These are phyloP conservation scores for Marronus borbonicus DNA, from an alignment of 2,888 invertebrate species.

Conservation along the genomic window DNA sequence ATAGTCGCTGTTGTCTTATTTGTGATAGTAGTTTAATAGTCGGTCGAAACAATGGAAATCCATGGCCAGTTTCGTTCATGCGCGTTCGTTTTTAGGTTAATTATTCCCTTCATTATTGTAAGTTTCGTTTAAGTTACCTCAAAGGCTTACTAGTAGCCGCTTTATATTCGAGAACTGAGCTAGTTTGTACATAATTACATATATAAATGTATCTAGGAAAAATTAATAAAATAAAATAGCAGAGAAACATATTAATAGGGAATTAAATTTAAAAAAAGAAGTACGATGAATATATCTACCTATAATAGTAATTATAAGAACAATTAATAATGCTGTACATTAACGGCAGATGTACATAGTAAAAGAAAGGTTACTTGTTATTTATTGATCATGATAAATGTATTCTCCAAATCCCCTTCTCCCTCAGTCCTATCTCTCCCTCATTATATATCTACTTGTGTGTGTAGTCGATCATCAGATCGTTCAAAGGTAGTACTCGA, in stretches of 20 bases:
- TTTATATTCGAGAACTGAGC: slow-evolving; percentile 48
- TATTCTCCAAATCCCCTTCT: not conserved
- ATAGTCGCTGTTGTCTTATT: slow-evolving; percentile 54
- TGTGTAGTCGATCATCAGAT: slow-evolving; percentile 29
- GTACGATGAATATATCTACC: not conserved
- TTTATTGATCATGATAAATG: slow-evolving; percentile 48
- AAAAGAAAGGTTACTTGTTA: slow-evolving; percentile 50
- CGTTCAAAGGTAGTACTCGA: slow-evolving; percentile 22
- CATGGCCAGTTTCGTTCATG: slow-evolving; percentile 48
- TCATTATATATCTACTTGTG: slow-evolving; percentile 34
- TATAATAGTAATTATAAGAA: slow-evolving; percentile 31
- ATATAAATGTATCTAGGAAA: slow-evolving; percentile 40
- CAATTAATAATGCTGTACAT: slow-evolving; percentile 43
- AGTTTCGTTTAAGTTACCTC: slow-evolving; percentile 50
- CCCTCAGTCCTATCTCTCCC: not conserved
- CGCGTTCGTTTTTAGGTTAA: not conserved
- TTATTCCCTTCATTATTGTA: not conserved
- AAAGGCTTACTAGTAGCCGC: slow-evolving; percentile 50
- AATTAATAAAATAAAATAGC: slow-evolving; percentile 18
- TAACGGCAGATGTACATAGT: slow-evolving; percentile 51
- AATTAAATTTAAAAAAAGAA: slow-evolving; percentile 11
- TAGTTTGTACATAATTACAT: slow-evolving; percentile 47
- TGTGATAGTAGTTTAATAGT: slow-evolving; percentile 53
- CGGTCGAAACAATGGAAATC: slow-evolving; percentile 31
- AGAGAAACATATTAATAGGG: slow-evolving; percentile 2